Evolutionary conservation across 2,113 vertebrate species (phyloP), one percentile per base, ranked within the genome.

Genomic region (Merops nubicus): DNA sequence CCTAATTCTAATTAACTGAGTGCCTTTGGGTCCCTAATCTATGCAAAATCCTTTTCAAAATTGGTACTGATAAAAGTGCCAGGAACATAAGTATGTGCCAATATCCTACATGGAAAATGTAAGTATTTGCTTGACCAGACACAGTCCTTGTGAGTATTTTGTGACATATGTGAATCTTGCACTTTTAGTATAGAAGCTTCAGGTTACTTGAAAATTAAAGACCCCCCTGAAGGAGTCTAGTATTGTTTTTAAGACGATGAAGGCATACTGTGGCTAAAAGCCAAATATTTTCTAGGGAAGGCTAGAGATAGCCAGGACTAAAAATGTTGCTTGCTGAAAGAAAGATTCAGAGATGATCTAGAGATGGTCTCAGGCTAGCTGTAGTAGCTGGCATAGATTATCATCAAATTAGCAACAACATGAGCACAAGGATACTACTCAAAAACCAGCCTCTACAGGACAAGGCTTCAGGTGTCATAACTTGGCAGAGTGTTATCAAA

Each of bases 1-100:
- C 60, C 60, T 91, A 92, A 94, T 94, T 96, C 88, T 87, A 86
- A 96, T 96, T 95, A 97, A 84, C 62, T 69, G 51, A 62, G 50
- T 69, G 56, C 56, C 88, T 95, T 85, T 92, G 65, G 84, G 64
- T 92, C 69, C 83, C 88, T 96, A 89, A 91, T 90, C 95, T 91
- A 85, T 79, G 91, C 76, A 91, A 94, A 96, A 96, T 68, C 69
- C 88, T 85, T 68, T 89, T 81, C 53, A 89, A 91, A 96, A 96
- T 42, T 65, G 63, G 45, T 69, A 40, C 59, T 73, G 68, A 56
- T 64, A 28, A 28, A 94, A 89, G 40, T 91, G 28, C 25, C 53
- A 57, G 51, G 36, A 65, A 81, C 3, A 6, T 57, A 75, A 4
- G 4, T 26, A 60, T 72, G 11, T 56, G 48, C 53, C 45, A 79